phyloP scores from a whole-genome alignment of 2,797 vertebrate genomes.

The Leptodactylus fallax region DNA sequence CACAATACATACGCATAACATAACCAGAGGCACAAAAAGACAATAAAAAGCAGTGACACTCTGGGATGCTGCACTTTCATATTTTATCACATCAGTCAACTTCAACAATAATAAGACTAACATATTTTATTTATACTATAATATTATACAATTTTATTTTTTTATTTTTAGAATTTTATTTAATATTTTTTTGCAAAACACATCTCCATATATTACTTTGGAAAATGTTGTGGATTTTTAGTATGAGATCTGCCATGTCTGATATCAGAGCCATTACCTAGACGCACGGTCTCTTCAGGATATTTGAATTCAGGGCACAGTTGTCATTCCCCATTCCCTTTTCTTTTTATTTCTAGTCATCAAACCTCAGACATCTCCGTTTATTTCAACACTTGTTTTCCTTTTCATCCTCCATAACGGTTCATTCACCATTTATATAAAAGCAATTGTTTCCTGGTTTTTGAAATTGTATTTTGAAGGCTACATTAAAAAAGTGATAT shows the following conservation, averaged over 20 bases:
- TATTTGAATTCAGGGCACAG: not conserved
- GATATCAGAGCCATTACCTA: not conserved
- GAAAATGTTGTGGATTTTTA: no score
- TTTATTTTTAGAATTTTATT: no score
- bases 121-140: no score
- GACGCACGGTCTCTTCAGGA: not conserved
- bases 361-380: slow-evolving; percentile 14
- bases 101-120: no score
- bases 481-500: slow-evolving; percentile 20
- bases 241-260: not conserved
- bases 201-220: no score
- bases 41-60: no score
- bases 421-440: slow-evolving; percentile 21
- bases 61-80: no score
- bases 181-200: no score
- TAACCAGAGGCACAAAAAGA: no score
- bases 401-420: not conserved
- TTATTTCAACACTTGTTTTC: slow-evolving; percentile 19
- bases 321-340: not conserved
- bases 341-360: not conserved
- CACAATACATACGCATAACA: no score
- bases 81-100: no score
- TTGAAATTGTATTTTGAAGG: slow-evolving; percentile 21
- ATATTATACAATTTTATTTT: no score
- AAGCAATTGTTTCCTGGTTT: slow-evolving; percentile 20